Evolutionary conservation across 1,140 invertebrate species (phyloP).

Genomic region (Lepidurus arcticus): DNA sequence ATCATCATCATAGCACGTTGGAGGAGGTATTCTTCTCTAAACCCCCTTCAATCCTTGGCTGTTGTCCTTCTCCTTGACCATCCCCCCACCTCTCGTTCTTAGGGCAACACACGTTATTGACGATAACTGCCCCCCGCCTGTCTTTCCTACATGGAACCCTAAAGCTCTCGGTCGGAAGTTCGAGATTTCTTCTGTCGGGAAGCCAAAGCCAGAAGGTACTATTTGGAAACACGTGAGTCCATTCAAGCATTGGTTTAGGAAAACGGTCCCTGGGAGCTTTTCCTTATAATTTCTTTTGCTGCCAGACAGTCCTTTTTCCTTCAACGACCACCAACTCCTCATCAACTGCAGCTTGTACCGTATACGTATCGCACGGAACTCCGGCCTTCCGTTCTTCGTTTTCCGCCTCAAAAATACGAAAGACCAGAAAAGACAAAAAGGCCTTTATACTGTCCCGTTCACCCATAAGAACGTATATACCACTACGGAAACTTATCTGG

Average conservation of each 20-base stretch:
- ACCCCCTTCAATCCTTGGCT: background rate
- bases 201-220: background rate
- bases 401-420: background rate
- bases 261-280: background rate
- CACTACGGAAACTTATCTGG: background rate
- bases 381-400: too few relatives aligned
- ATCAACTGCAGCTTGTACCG: background rate
- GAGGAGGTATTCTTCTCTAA: background rate
- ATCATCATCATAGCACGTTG: background rate
- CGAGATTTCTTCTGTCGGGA: background rate
- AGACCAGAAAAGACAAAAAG: background rate
- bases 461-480: background rate
- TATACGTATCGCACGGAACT: background rate
- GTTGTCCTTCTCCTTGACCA: background rate
- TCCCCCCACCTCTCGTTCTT: background rate
- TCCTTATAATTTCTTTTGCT: background rate
- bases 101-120: background rate
- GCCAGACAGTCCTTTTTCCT: background rate
- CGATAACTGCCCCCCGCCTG: background rate
- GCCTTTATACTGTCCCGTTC: background rate
- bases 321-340: background rate
- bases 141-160: background rate
- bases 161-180: background rate
- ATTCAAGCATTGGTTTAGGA: background rate
- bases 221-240: conserved; percentile 1